Conservation (phyloP, 2,888 invertebrate genomes). For the Metellina segmentata region DNA sequence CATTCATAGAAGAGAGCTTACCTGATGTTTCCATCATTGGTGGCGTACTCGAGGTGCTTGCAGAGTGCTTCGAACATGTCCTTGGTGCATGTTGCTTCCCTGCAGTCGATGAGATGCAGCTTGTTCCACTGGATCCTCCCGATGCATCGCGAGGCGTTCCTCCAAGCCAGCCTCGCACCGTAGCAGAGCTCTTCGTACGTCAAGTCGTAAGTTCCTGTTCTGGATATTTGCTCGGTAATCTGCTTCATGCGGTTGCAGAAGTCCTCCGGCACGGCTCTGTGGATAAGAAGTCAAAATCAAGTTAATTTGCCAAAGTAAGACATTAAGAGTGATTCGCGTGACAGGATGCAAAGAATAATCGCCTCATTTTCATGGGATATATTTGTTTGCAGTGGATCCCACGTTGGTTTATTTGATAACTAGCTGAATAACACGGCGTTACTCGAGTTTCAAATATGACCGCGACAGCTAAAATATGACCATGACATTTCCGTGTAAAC, state of each 20-base stretch:
- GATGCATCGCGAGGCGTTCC: constrained; percentile 95
- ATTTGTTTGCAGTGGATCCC: too few species aligned
- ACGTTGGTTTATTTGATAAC: too few species aligned
- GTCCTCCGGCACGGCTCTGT: constrained; percentile 89
- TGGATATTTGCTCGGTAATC: constrained; percentile 89
- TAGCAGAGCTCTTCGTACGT: constrained; percentile 95
- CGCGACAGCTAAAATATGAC: too few species aligned
- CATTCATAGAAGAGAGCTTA: constrained; percentile 80
- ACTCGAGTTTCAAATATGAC: too few species aligned
- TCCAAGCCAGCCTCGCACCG: constrained; percentile 96
- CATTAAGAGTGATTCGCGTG: too few species aligned
- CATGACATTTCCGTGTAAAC: too few species aligned
- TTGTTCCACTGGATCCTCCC: constrained; percentile 98
- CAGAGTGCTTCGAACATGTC: constrained; percentile 98
- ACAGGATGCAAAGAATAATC: too few species aligned
- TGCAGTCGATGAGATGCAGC: constrained; percentile 93
- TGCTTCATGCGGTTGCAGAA: constrained; percentile 91
- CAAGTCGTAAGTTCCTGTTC: constrained; percentile 91
- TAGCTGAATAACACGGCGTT: too few species aligned
- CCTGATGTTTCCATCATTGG: constrained; percentile 97
- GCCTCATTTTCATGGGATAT: too few species aligned
- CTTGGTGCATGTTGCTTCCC: constrained; percentile 95
- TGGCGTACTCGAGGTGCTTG: constrained; percentile 97
- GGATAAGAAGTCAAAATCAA: constrained; percentile 76
- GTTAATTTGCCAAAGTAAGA: neutral